These are phyloP conservation scores for Drosophila histrio DNA, from an alignment of 2,888 invertebrate genomes.

Conservation along the genomic window DNA sequence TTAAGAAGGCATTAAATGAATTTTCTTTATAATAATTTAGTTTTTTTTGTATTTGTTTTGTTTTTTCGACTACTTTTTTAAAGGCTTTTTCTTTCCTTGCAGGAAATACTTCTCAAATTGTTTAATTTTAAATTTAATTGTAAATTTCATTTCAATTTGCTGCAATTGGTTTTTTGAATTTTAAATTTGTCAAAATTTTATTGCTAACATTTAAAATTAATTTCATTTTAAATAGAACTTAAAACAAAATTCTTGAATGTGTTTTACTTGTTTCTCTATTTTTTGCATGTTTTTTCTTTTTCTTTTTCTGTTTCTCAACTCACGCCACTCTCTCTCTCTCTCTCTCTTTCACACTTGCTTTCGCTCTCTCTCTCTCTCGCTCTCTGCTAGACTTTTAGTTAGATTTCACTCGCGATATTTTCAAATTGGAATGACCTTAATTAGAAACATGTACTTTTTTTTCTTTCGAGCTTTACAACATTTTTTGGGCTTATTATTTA, in stretches of 20 bases:
- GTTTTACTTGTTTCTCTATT: constrained; percentile 57
- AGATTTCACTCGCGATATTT: constrained; percentile 76
- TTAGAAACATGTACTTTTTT: constrained; percentile 79
- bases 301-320: constrained; percentile 18
- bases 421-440: constrained; percentile 79
- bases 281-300: constrained; percentile 21
- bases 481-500: constrained; percentile 32
- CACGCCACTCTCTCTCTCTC: neutral
- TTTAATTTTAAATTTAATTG: constrained; percentile 41
- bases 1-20: constrained; percentile 56
- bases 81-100: constrained; percentile 82
- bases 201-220: constrained; percentile 52
- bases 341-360: constrained; percentile 14
- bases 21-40: constrained; percentile 39
- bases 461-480: constrained; percentile 64
- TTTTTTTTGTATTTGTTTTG: constrained; percentile 7
- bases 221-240: constrained; percentile 76
- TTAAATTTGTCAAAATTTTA: constrained; percentile 26
- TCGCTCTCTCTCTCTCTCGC: constrained; percentile 21
- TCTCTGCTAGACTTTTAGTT: constrained; percentile 56
- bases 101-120: constrained; percentile 81
- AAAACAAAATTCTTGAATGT: constrained; percentile 79
- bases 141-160: constrained; percentile 42
- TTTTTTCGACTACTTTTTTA: constrained; percentile 73
- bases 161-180: constrained; percentile 40